A percentile compares a stretch with the other conserved stretches of the same genome.
phyloP scores from a whole-genome alignment of 2,888 invertebrate genomes.

The Nebria salina region DNA sequence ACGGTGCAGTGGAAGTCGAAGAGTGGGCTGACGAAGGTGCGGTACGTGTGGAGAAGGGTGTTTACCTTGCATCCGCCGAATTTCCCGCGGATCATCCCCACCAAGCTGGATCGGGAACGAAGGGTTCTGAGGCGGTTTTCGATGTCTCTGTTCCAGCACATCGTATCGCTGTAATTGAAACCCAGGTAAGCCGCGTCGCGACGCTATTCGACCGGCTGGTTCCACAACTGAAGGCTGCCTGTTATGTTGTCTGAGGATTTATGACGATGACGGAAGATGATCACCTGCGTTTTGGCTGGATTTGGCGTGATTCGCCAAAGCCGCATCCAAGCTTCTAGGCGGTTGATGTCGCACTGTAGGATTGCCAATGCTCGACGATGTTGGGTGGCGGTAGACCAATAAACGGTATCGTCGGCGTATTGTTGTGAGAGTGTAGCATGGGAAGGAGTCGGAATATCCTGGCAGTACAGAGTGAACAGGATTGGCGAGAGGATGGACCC shows the following conservation, averaged over 20 bases:
- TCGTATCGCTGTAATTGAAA: not conserved
- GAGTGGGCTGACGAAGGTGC: not conserved
- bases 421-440: not conserved
- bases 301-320: not conserved
- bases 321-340: conserved; percentile 9
- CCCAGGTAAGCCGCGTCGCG: not conserved
- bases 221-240: not conserved
- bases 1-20: not conserved
- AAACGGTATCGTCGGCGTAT: conserved; percentile 11
- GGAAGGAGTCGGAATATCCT: not conserved
- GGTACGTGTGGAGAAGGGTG: not conserved
- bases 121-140: not conserved
- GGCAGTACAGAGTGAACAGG: not conserved
- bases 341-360: not conserved
- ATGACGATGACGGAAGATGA: conserved; percentile 5
- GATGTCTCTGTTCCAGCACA: not conserved
- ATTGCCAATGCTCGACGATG: not conserved
- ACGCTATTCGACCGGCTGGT: not conserved
- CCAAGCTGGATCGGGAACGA: not conserved
- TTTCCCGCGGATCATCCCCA: not conserved
- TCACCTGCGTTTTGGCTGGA: not conserved
- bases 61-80: not conserved
- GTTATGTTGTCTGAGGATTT: not conserved
- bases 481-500: conserved; percentile 15
- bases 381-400: not conserved